Conservation (phyloP, 2,113 vertebrate species). For the Cranoglanis bouderius region DNA sequence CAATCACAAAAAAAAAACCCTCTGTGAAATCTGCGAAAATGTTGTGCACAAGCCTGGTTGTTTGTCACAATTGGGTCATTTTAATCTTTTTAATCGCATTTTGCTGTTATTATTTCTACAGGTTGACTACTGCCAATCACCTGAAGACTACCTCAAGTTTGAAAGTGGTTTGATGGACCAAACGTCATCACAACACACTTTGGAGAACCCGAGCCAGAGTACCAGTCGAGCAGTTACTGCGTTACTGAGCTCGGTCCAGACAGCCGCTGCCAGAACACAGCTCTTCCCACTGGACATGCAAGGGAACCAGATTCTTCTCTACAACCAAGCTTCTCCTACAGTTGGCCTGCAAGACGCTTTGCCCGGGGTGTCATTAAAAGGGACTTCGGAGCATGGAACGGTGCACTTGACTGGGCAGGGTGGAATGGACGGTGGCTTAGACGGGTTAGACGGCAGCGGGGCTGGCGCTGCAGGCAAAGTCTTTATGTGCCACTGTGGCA, state of each 20-base stretch:
- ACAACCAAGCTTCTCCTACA: conserved; percentile 69
- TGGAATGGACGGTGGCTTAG: conserved; percentile 56
- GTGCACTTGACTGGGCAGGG: conserved; percentile 69
- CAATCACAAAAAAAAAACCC: no score
- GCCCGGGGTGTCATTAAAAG: conserved; percentile 65
- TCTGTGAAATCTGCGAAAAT: no score
- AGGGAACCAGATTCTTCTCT: conserved; percentile 82
- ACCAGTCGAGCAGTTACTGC: conserved; percentile 63
- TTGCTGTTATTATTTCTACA: conserved; percentile 44
- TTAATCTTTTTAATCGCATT: not conserved
- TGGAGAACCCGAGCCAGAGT: conserved; percentile 57
- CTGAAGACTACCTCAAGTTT: conserved; percentile 81
- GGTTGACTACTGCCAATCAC: conserved; percentile 81
- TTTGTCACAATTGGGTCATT: not conserved
- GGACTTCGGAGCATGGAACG: conserved; percentile 68
- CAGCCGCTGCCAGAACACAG: conserved; percentile 71
- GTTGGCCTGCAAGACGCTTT: conserved; percentile 58
- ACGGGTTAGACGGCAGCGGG: conserved; percentile 49
- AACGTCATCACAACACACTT: conserved; percentile 68
- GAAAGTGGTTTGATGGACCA: conserved; percentile 76
- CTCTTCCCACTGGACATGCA: conserved; percentile 87
- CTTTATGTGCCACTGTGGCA: conserved; percentile 80
- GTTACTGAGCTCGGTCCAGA: conserved; percentile 70
- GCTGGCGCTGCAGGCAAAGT: conserved; percentile 71
- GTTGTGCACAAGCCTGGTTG: not conserved